These are phyloP conservation scores for Formicarius rufipectus DNA, from an alignment of 2,113 vertebrate species.

Conservation along the genomic window DNA sequence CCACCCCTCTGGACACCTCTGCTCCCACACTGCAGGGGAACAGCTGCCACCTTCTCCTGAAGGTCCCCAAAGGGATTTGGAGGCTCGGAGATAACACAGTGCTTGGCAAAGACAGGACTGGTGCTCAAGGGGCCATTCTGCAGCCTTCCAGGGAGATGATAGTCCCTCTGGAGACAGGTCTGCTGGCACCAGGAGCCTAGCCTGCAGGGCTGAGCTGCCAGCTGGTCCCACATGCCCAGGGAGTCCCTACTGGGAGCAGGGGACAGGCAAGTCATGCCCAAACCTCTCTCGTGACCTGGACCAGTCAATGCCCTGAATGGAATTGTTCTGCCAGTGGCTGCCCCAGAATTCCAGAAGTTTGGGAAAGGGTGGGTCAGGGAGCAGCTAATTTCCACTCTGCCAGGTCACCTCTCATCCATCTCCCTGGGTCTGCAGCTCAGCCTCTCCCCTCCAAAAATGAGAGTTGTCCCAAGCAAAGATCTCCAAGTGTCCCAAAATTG, in stretches of 20 bases:
- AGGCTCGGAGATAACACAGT: background rate
- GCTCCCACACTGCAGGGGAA: background rate
- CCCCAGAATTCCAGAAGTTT: background rate
- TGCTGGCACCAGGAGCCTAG: background rate
- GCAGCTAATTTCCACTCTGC: background rate
- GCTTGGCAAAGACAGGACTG: background rate
- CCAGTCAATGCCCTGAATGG: background rate
- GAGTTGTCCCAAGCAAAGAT: background rate
- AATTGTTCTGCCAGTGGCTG: background rate
- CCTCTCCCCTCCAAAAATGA: background rate
- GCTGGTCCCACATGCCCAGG: background rate
- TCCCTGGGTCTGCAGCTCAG: background rate
- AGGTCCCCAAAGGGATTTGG: background rate
- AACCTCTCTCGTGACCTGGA: background rate
- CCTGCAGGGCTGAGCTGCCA: background rate
- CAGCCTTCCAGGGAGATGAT: background rate
- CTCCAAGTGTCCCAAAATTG: background rate
- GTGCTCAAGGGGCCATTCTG: background rate
- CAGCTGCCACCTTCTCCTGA: background rate
- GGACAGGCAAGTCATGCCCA: background rate
- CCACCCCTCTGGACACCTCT: background rate
- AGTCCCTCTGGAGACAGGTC: background rate
- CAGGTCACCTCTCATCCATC: background rate
- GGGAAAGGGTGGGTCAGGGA: background rate
- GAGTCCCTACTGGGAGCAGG: rapidly evolving